These are phyloP conservation scores for Anguilla pacifica DNA, from an alignment of 2,797 vertebrate species.

Conservation along the genomic window DNA sequence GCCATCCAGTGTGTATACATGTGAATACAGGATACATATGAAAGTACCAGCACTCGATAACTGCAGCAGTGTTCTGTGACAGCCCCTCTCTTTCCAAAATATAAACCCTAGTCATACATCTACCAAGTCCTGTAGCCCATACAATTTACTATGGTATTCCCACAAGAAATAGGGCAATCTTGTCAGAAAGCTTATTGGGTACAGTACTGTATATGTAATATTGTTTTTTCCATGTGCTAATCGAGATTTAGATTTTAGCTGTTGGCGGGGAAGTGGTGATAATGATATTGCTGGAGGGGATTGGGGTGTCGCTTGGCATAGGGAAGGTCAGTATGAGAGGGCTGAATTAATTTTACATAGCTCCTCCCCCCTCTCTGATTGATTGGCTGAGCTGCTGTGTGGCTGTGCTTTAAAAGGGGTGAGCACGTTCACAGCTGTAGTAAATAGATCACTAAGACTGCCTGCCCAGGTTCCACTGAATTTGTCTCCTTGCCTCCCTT, in stretches of 20 bases:
- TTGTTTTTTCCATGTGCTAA: slow-evolving; percentile 22
- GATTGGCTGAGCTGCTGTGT: slow-evolving; percentile 4
- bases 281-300: slow-evolving; percentile 7
- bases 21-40: neutral
- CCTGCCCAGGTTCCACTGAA: neutral
- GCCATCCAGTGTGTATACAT: neutral
- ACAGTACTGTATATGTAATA: neutral
- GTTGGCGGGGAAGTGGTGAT: neutral
- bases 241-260: slow-evolving; percentile 30
- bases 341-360: slow-evolving; percentile 2
- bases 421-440: slow-evolving; percentile 5
- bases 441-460: slow-evolving; percentile 5
- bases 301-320: neutral
- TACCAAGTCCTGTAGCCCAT: neutral
- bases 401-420: neutral
- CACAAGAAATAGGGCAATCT: slow-evolving; percentile 1
- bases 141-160: neutral
- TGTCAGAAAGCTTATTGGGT: slow-evolving; percentile 4
- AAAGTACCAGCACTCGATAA: neutral
- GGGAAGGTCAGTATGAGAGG: neutral
- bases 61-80: neutral
- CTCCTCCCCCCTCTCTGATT: neutral
- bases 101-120: neutral
- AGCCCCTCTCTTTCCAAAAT: neutral
- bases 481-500: neutral